Evolutionary conservation across 2,113 vertebrate species (phyloP).

Genomic region (Etheostoma cragini): DNA sequence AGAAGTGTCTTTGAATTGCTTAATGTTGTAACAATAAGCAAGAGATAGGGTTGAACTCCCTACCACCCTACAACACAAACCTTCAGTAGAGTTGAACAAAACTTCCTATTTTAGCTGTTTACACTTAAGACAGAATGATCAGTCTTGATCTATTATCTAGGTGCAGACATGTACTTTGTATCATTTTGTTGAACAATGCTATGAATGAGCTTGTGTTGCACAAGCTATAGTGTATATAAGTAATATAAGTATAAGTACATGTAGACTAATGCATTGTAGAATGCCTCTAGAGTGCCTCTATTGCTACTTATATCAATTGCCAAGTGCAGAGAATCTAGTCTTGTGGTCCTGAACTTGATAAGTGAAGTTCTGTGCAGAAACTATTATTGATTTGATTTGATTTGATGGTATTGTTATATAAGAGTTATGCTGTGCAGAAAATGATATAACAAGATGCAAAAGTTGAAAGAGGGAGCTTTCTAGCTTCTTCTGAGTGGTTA

Average conservation of each 20-base stretch:
- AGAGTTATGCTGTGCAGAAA: no score
- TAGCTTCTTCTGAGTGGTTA: background rate
- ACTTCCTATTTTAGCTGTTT: background rate
- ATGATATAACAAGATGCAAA: background rate
- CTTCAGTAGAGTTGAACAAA: background rate
- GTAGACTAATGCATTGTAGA: background rate
- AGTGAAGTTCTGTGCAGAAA: background rate
- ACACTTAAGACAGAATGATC: background rate
- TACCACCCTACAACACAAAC: background rate
- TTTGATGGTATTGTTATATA: no score
- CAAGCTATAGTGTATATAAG: background rate
- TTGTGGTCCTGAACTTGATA: background rate
- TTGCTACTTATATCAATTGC: constrained; percentile 8
- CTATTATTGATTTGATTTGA: constrained; percentile 14
- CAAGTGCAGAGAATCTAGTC: constrained; percentile 7
- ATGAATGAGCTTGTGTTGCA: constrained; percentile 3
- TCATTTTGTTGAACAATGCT: background rate
- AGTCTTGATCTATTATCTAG: background rate
- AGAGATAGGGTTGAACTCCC: background rate
- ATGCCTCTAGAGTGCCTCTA: background rate
- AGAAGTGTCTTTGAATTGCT: background rate
- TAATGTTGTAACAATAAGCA: background rate
- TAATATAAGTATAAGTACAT: no score
- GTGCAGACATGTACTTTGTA: background rate
- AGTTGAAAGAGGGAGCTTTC: background rate